These are phyloP conservation scores for Spilogale gracilis DNA, from an alignment of 2,113 vertebrate genomes.

Conservation along the genomic window DNA sequence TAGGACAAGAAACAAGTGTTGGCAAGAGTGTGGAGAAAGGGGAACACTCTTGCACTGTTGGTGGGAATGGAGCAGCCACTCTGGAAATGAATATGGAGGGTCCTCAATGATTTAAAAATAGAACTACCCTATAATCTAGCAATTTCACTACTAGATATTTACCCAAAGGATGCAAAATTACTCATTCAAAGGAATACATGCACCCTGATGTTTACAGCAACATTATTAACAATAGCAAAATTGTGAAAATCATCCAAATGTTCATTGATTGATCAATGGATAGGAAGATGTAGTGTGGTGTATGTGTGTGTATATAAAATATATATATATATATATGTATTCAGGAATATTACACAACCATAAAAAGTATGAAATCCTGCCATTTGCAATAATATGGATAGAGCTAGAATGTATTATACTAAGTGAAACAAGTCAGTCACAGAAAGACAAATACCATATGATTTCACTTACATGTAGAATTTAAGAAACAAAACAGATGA, in stretches of 20 bases:
- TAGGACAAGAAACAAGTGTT: background rate
- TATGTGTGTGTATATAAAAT: background rate
- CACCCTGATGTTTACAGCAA: background rate
- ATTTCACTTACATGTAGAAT: background rate
- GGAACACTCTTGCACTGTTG: background rate
- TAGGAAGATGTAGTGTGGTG: background rate
- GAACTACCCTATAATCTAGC: background rate
- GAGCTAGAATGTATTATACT: background rate
- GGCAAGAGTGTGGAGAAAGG: background rate
- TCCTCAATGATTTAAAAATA: background rate
- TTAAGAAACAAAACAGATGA: background rate
- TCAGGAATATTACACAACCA: background rate
- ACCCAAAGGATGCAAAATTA: background rate
- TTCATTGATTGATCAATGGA: background rate
- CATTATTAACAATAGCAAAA: background rate
- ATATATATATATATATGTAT: too few species aligned
- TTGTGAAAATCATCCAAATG: background rate
- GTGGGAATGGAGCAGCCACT: background rate
- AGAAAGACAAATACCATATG: background rate
- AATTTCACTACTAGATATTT: background rate
- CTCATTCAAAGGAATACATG: background rate
- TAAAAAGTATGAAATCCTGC: background rate
- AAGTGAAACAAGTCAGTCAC: background rate
- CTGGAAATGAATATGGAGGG: background rate
- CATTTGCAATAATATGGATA: background rate